These are phyloP conservation scores for Zaprionus capensis DNA, from an alignment of 1,140 invertebrate species.

Conservation along the genomic window DNA sequence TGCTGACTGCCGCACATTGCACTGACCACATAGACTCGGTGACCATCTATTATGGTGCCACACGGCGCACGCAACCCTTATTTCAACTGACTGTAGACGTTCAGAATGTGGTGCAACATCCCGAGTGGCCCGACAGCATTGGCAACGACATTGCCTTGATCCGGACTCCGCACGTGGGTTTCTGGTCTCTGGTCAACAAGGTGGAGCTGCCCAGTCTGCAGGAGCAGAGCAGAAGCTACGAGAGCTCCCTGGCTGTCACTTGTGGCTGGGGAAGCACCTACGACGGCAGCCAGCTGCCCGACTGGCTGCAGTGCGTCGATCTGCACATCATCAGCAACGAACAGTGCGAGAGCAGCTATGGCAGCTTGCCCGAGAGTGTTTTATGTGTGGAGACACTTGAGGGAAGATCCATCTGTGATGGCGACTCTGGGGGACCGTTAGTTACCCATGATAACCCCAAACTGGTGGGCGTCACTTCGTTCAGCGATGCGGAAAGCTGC, in stretches of 20 bases:
- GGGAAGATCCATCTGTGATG: conserved; percentile 44
- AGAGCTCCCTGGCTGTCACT: conserved; percentile 1
- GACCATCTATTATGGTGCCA: conserved; percentile 50
- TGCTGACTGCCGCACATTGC: conserved; percentile 87
- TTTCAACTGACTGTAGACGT: conserved; percentile 21
- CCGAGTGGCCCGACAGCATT: conserved; percentile 36
- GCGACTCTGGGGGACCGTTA: conserved; percentile 48
- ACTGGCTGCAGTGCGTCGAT: conserved; percentile 44
- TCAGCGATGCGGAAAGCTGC: conserved; percentile 81
- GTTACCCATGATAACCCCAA: conserved; percentile 24
- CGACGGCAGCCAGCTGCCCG: conserved; percentile 34
- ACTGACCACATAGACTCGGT: conserved; percentile 29
- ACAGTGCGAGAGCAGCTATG: conserved; percentile 36
- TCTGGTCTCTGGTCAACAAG: conserved; percentile 40
- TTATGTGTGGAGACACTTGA: conserved; percentile 33
- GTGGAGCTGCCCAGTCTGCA: conserved; percentile 21
- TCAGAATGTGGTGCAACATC: conserved; percentile 37
- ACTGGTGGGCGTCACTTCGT: conserved; percentile 83
- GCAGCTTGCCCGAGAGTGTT: conserved; percentile 26
- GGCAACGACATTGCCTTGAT: conserved; percentile 44
- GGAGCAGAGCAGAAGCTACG: conserved; percentile 6
- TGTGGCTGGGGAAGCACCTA: conserved; percentile 50
- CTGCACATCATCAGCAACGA: conserved; percentile 39
- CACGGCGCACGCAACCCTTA: conserved; percentile 33
- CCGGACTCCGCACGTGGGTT: conserved; percentile 35